Base-by-base conservation (phyloP, 2,888 invertebrate species). In the Brachyptera risi region DNA sequence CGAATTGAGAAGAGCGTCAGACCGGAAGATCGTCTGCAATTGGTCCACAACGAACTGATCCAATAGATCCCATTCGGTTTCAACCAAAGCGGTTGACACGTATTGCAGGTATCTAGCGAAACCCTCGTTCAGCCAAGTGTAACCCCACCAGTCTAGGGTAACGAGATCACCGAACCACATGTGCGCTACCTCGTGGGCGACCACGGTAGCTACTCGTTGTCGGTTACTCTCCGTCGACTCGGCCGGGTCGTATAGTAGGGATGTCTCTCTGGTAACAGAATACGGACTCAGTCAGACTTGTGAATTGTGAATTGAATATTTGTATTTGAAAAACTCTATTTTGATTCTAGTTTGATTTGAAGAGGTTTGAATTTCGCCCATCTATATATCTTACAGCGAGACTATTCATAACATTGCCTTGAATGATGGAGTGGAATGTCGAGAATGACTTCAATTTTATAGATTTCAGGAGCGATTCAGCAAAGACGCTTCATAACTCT, bases 141-240 rank as follows among this genome's bases (percentile, higher is more conserved):
- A 73, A 3, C 69, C 65, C 77, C 77, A 78, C 75, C 75, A 76
- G 44, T 65, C 42, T 2, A 74, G 72, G 26, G 71, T 73, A 15
- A 76, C 75, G 5, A 74, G 64, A 67, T 78, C 73, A 9, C 79
- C 78, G 62, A 79, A 78, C 78, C 79, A 79, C 65, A 80, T 81
- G 67, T 83, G 82, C 1, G 80, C 76, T 17, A 83, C 72, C 68
- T 83, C 83, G 67, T 82, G 82, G 1, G 78, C 73, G 15, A 83
- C 76, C 5, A 71, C 67, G 13, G 67, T 67, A 0, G 70, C 67
- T 19, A 71, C 70, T 0, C 66, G 47, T 24, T 21, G 23, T 50
- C 1, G 71, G 17, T 0, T 9, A 5, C 2, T 54, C 0, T 65
- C 61, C 0, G 67, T 69, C 4, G 71, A 69, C 13, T 70, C 69